Conservation (phyloP, 1,140 invertebrate species). For the Drosophila arizonae region DNA sequence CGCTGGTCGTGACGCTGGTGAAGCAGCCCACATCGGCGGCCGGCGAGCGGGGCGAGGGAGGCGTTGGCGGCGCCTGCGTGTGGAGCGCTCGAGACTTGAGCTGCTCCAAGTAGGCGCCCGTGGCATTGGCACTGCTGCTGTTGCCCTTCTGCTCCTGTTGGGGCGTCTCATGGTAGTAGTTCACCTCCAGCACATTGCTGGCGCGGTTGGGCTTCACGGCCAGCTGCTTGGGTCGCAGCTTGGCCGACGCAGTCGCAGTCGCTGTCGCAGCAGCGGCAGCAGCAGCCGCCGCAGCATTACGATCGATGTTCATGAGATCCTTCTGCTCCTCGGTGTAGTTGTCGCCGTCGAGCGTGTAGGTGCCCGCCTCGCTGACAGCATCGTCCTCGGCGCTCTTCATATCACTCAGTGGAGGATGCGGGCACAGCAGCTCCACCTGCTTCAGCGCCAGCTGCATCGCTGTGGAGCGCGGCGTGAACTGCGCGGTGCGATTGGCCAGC, state of each 20-base stretch:
- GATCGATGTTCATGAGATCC: conserved; percentile 92
- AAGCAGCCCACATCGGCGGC: conserved; percentile 84
- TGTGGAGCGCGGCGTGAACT: conserved; percentile 75
- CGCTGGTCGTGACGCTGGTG: conserved; percentile 86
- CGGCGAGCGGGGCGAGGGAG: conserved; percentile 57
- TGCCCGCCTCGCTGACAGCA: conserved; percentile 90
- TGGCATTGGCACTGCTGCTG: conserved; percentile 35
- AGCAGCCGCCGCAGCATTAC: conserved; percentile 50
- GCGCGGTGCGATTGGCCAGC: conserved; percentile 72
- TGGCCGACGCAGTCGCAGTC: conserved; percentile 32
- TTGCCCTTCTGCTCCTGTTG: conserved; percentile 66
- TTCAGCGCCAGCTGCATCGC: conserved; percentile 79
- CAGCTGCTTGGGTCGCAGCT: conserved; percentile 65
- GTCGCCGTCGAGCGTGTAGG: conserved; percentile 93
- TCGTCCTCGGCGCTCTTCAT: conserved; percentile 64
- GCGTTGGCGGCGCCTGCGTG: conserved; percentile 43
- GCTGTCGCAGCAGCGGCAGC: conserved; percentile 42
- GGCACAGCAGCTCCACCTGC: conserved; percentile 75
- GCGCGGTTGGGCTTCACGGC: conserved; percentile 58
- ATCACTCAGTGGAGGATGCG: conserved; percentile 74
- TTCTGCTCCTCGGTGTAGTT: conserved; percentile 93
- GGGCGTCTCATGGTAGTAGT: conserved; percentile 84
- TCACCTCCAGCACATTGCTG: conserved; percentile 86
- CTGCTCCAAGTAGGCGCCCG: conserved; percentile 85
- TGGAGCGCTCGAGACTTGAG: conserved; percentile 85